Base-by-base conservation (phyloP, 2,113 vertebrate species). In the Tapirus terrestris region DNA sequence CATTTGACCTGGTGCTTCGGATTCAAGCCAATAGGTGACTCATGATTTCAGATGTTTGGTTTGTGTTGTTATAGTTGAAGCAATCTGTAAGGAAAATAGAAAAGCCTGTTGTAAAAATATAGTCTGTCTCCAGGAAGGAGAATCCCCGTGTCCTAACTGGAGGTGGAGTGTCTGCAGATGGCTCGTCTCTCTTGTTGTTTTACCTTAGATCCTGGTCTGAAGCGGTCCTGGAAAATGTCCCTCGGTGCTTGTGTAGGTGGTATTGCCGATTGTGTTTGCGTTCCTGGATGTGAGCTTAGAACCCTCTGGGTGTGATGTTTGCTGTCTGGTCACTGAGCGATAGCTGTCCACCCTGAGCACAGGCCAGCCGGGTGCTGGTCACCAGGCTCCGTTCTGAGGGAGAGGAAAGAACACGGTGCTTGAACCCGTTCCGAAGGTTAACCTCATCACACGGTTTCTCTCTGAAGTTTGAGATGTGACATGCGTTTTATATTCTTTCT, bases 21-120 rank as follows among this genome's bases (percentile, higher is more conserved):
- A 84, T 79, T 90, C 83, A 60, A 91, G 95, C 97, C 97, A 96
- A 0, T 95, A 93, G 83, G 65, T 97, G 94, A 97, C 96, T 97
- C 96, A 95, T 93, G 67, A 67, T 96, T 97, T 98, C 97, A 96
- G 89, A 82, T 72, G 94, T 96, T 97, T 95, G 91, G 89, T 98
- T 95, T 96, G 81, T 92, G 85, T 81, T 96, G 87, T 80, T 89
- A 53, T 0, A 77, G 81, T 92, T 93, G 89, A 96, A 96, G 72
- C 61, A n/a, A 29, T 96, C 72, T 70, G 82, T 92, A 97, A 97
- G 93, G 95, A 98, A 98, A 98, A 98, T 93, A 85, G 84, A 92
- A 90, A 95, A 96, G 89, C 56, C 60, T 58, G 33, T 70, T 91
- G 70, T 97, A 82, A 93, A 97, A 97, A 97, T 97, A 92, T 0